Percentiles rank a stretch among this genome's conserved stretches.
Conservation (phyloP, 2,797 vertebrate species). For the Allobates femoralis region DNA sequence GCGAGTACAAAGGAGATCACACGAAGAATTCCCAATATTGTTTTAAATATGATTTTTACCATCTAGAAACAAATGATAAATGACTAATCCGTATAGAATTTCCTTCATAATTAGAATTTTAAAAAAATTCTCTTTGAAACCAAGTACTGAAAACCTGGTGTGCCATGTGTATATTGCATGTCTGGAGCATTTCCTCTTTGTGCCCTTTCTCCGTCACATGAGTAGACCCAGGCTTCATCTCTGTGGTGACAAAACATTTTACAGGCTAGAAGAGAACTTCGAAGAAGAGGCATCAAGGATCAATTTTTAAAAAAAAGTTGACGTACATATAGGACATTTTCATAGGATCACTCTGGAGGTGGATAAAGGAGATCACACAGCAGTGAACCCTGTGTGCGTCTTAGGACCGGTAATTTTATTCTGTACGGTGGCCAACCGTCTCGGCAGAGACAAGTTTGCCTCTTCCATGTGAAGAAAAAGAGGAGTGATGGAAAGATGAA, state of each 20-base stretch:
- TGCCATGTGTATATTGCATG: not conserved
- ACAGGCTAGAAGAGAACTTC: not conserved
- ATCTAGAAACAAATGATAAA: slow-evolving; percentile 24
- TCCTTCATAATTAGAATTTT: not conserved
- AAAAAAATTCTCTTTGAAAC: slow-evolving; percentile 7
- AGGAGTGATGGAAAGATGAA: too few species aligned
- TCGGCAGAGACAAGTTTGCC: too few species aligned
- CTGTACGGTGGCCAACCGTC: too few species aligned
- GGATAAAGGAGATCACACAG: too few species aligned
- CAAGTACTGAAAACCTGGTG: not conserved
- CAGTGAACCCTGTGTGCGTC: too few species aligned
- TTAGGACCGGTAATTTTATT: too few species aligned
- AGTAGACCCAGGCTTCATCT: not conserved
- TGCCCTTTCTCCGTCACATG: not conserved
- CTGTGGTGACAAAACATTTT: not conserved
- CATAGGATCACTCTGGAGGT: too few species aligned
- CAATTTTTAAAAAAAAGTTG: not conserved
- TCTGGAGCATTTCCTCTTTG: not conserved
- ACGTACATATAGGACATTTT: not conserved
- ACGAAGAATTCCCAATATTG: slow-evolving; percentile 23
- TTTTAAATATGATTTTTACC: slow-evolving; percentile 39
- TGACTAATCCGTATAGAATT: slow-evolving; percentile 39
- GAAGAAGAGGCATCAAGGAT: not conserved
- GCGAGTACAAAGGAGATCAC: slow-evolving; percentile 25
- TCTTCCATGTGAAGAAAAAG: too few species aligned